phyloP scores from a whole-genome alignment of 2,888 invertebrate species.

The Parnassius smintheus region DNA sequence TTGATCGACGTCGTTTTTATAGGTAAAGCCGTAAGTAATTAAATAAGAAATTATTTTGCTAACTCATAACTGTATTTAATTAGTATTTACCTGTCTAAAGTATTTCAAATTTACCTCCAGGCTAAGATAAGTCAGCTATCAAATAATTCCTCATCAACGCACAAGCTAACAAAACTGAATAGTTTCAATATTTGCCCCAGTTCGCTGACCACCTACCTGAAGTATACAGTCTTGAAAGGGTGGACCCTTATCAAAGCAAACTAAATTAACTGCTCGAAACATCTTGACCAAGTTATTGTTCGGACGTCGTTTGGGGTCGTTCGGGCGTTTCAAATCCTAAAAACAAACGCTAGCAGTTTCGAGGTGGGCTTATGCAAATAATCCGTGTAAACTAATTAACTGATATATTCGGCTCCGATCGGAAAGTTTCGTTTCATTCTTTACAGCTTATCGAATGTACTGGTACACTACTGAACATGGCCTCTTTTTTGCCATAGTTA shows the following conservation, averaged over 20 bases:
- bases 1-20: too few relatives aligned
- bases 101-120: constrained; percentile 1
- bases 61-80: too few relatives aligned
- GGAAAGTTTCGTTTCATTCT: neutral
- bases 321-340: constrained; percentile 62
- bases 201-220: constrained; percentile 65
- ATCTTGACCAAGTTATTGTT: constrained; percentile 79
- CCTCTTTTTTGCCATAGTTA: too few relatives aligned
- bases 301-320: constrained; percentile 45
- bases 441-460: too few relatives aligned
- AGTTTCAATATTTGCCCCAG: constrained; percentile 65
- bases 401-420: constrained; percentile 7
- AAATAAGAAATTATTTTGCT: too few relatives aligned
- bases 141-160: constrained; percentile 34
- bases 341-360: constrained; percentile 58
- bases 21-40: too few relatives aligned
- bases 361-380: constrained; percentile 55
- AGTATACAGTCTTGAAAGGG: constrained; percentile 52
- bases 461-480: too few relatives aligned
- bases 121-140: constrained; percentile 25
- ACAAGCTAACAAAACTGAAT: constrained; percentile 35
- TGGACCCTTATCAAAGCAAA: constrained; percentile 76
- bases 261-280: constrained; percentile 77
- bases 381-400: constrained; percentile 55
- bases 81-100: constrained; percentile 5